Evolutionary conservation across 2,888 invertebrate genomes (phyloP).

Genomic region (Malachius bipustulatus): DNA sequence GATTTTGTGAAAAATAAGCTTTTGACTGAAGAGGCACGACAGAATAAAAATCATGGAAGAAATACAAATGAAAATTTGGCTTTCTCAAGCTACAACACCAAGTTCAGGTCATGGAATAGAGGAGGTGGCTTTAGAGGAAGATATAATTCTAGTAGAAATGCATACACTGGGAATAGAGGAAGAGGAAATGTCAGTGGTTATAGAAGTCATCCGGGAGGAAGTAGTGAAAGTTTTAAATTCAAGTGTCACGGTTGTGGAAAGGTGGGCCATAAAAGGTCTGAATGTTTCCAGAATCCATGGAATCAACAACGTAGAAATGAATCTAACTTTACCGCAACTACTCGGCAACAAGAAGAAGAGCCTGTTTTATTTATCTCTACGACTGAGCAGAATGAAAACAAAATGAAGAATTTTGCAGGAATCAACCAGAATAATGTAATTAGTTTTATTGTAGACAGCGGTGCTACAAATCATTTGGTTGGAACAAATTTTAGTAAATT

Average conservation of each 20-base stretch:
- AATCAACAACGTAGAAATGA: no score
- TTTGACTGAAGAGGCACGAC: constrained; percentile 10
- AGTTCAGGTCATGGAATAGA: no score
- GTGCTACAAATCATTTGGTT: constrained; percentile 9
- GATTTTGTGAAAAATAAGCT: no score
- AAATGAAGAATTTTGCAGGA: constrained; percentile 1
- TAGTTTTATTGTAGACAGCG: constrained; percentile 9
- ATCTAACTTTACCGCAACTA: no score
- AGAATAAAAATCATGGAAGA: neutral
- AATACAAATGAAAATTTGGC: no score
- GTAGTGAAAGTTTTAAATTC: neutral
- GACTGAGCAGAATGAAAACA: constrained; percentile 2
- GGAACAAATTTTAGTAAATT: no score
- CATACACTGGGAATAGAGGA: constrained; percentile 1
- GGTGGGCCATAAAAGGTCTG: constrained; percentile 6
- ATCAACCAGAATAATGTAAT: neutral
- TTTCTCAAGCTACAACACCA: no score
- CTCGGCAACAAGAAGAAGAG: no score
- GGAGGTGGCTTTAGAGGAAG: no score
- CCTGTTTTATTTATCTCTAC: no score
- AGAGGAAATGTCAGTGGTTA: constrained; percentile 1
- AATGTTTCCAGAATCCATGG: no score
- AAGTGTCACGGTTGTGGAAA: constrained; percentile 6
- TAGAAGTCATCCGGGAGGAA: constrained; percentile 4
- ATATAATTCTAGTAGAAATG: no score